Evolutionary conservation across 2,888 invertebrate genomes (phyloP), one percentile per base, ranked within the genome.

Genomic region (Branchipolynoe longqiensis): DNA sequence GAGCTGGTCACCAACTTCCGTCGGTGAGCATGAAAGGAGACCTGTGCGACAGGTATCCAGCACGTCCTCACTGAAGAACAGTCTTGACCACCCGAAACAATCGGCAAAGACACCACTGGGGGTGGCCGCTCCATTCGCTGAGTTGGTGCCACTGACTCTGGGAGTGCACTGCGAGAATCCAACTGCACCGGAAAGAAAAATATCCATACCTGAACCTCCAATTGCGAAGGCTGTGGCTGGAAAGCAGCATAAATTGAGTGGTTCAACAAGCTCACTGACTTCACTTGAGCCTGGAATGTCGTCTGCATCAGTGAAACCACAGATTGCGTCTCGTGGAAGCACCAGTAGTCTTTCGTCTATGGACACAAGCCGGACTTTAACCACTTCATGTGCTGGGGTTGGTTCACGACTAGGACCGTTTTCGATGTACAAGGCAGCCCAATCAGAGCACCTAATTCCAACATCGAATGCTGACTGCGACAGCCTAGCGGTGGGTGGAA

Each of bases 341-440:
- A 73, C 84, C 14, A 56, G 73, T 18, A 84, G 84, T 56, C 28
- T 84, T 18, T n/a, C 74, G n/a, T 14, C 54, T 25, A 69, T 84
- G 84, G 69, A 62, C 41, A 18, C 83, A 1, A 64, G 18, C 1
- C 22, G n/a, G 41, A n/a, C 38, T 25, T 25, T 36, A 18, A 40
- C 74, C 36, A 33, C 38, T 38, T 74, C 18, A 62, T n/a, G n/a
- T 12, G 18, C 33, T 40, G 12, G 40, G 12, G 14, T n/a, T 54
- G 54, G 14, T 12, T 18, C 12, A 54, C 12, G 54, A 18, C 54
- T 14, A 54, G 54, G 12, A 12, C 54, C 12, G 18, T 18, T 54
- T n/a, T n/a, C n/a, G n/a, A n/a, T n/a, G n/a, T n/a, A n/a, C n/a
- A 41, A 1, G 54, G 1, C 41, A 25, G 1, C 41, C 2, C 31